phyloP scores from a whole-genome alignment of 2,888 invertebrate species.

The Balanococcus diminutus region DNA sequence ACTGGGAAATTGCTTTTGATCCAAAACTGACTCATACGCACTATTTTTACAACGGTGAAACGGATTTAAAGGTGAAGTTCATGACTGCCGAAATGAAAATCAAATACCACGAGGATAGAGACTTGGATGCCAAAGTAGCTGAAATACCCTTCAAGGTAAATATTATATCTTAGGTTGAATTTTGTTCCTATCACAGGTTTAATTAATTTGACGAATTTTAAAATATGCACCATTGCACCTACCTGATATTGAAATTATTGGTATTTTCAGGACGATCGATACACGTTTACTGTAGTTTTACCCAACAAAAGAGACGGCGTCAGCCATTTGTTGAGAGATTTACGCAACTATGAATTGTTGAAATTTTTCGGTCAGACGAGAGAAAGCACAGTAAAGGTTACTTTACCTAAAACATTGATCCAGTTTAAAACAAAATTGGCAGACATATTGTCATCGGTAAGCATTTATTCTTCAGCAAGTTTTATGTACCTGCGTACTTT shows the following conservation, averaged over 20 bases:
- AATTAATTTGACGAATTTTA: not conserved
- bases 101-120: constrained; percentile 68
- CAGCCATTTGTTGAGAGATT: constrained; percentile 65
- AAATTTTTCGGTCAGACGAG: constrained; percentile 64
- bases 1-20: constrained; percentile 74
- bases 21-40: constrained; percentile 64
- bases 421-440: constrained; percentile 67
- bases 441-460: constrained; percentile 58
- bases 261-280: constrained; percentile 65
- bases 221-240: not conserved
- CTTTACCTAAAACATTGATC: constrained; percentile 69
- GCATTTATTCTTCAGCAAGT: too few species aligned
- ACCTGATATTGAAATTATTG: too few species aligned
- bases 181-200: too few species aligned
- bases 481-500: too few species aligned
- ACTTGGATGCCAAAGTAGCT: constrained; percentile 72
- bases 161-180: too few species aligned
- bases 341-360: constrained; percentile 66
- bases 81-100: constrained; percentile 72
- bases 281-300: constrained; percentile 70
- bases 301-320: constrained; percentile 65
- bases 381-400: constrained; percentile 65
- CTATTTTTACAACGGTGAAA: constrained; percentile 69
- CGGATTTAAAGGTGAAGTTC: constrained; percentile 70
- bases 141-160: constrained; percentile 77